A percentile compares a stretch with the other conserved stretches of the same genome.
These are phyloP conservation scores for silkworm (Bombyx mori) DNA, from an alignment of 1,140 invertebrate genomes.

Conservation along the genomic window ASM3026992v2 NC_085128.1:6453501-6454000, in stretches of 20 bases:
- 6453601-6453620: slow-evolving; percentile 62
- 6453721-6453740: too few relatives aligned
- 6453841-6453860: background rate
- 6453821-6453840: too few relatives aligned
- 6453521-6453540: slow-evolving; percentile 48
- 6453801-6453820: too few relatives aligned
- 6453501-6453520: background rate
- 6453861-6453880: slow-evolving; percentile 1
- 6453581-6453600: slow-evolving; percentile 31
- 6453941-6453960: too few relatives aligned
- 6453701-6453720: too few relatives aligned
- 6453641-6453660: slow-evolving; percentile 1
- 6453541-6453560: slow-evolving; percentile 60
- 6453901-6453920: background rate
- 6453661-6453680: slow-evolving; percentile 16
- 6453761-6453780: too few relatives aligned
- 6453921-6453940: too few relatives aligned
- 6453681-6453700: background rate
- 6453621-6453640: background rate
- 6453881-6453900: slow-evolving; percentile 6
- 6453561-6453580: slow-evolving; percentile 63
- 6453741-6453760: too few relatives aligned
- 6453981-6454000: too few relatives aligned
- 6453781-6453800: too few relatives aligned
- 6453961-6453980: too few relatives aligned